Conservation (phyloP, 1,140 invertebrate genomes). For the Penaeus japonicus region DNA sequence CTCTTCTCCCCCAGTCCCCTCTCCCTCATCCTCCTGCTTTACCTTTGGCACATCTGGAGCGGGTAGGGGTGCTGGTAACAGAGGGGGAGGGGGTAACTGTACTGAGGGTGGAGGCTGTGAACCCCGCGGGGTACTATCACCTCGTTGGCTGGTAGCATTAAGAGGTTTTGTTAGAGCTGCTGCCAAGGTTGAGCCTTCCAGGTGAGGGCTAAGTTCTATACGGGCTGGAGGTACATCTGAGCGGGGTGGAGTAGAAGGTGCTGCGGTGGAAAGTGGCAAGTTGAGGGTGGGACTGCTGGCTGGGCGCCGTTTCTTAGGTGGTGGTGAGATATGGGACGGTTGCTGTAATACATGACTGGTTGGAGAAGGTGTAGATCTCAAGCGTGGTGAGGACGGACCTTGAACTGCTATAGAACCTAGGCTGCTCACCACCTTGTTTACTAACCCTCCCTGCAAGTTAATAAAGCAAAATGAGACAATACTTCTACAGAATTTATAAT, state of each 20-base stretch:
- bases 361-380: slow-evolving; percentile 45
- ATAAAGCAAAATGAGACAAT: neutral
- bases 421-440: slow-evolving; percentile 51
- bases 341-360: slow-evolving; percentile 44
- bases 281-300: slow-evolving; percentile 46
- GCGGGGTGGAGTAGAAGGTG: slow-evolving; percentile 52
- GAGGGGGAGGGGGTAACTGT: slow-evolving; percentile 49
- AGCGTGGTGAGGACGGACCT: slow-evolving; percentile 49
- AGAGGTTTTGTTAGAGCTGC: slow-evolving; percentile 57
- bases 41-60: slow-evolving; percentile 55
- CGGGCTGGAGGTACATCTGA: slow-evolving; percentile 40
- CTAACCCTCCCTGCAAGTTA: slow-evolving; percentile 30
- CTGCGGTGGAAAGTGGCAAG: slow-evolving; percentile 52
- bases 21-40: slow-evolving; percentile 55
- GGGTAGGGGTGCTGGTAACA: slow-evolving; percentile 34
- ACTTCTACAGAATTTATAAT: too few relatives aligned
- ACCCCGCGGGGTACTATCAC: slow-evolving; percentile 25
- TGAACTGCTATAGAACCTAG: slow-evolving; percentile 41
- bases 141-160: slow-evolving; percentile 34
- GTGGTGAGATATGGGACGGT: slow-evolving; percentile 58
- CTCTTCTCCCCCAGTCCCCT: slow-evolving; percentile 39
- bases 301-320: slow-evolving; percentile 58
- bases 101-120: slow-evolving; percentile 31
- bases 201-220: slow-evolving; percentile 41
- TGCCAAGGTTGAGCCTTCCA: slow-evolving; percentile 57